Evolutionary conservation across 2,888 invertebrate species (phyloP).

Genomic region (Tromatobia lineatoria): DNA sequence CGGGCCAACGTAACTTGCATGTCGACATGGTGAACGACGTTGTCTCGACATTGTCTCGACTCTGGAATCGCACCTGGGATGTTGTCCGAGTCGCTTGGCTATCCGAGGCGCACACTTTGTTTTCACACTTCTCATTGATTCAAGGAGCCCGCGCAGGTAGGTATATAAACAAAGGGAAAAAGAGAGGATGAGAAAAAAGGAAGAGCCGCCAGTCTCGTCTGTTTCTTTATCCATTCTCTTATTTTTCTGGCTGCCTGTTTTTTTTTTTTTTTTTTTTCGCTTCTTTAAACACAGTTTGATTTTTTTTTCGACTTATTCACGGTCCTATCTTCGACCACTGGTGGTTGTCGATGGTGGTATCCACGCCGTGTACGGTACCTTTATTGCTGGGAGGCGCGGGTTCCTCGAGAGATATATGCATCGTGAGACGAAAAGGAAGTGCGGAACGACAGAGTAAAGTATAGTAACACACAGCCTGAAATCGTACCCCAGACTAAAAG

Average conservation of each 20-base stretch:
- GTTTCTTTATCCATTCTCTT: constrained; percentile 54
- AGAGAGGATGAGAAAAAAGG: constrained; percentile 33
- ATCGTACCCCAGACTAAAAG: constrained; percentile 70
- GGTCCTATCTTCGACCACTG: constrained; percentile 52
- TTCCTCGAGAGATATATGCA: constrained; percentile 24
- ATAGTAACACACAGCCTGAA: constrained; percentile 66
- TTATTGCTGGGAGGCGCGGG: constrained; percentile 59
- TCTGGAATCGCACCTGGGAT: background rate
- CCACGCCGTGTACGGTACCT: constrained; percentile 66
- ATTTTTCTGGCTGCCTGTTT: constrained; percentile 14
- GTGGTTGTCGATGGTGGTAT: constrained; percentile 43
- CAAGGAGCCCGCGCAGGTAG: constrained; percentile 30
- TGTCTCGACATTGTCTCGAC: too few relatives aligned
- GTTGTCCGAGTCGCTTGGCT: constrained; percentile 32
- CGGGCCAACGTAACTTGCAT: too few relatives aligned
- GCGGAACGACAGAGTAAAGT: constrained; percentile 32
- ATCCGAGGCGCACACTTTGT: constrained; percentile 57
- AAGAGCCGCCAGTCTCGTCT: constrained; percentile 37
- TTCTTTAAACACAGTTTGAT: constrained; percentile 42
- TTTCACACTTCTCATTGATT: constrained; percentile 64
- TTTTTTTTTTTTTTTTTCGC: constrained; percentile 49
- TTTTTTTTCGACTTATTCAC: constrained; percentile 61
- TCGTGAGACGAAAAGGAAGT: constrained; percentile 43
- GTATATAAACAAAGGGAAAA: constrained; percentile 1
- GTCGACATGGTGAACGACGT: too few relatives aligned